Conservation (phyloP, 1,140 invertebrate genomes). For the Andricus grossulariae region DNA sequence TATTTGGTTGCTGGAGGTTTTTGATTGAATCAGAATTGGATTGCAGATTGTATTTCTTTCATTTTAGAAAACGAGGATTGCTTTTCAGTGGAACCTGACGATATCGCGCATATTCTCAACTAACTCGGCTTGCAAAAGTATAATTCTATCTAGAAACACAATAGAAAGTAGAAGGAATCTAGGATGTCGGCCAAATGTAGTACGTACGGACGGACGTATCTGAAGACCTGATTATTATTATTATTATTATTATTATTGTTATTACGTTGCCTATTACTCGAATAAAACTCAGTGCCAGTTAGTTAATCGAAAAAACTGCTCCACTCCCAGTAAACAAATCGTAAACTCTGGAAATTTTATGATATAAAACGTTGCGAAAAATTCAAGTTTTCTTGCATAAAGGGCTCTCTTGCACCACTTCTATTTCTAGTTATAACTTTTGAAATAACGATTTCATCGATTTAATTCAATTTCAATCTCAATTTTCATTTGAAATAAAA, state of each 20-base stretch:
- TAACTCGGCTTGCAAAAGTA: slow-evolving; percentile 54
- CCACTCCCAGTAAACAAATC: slow-evolving; percentile 23
- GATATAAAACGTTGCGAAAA: slow-evolving; percentile 27
- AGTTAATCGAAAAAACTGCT: slow-evolving; percentile 43
- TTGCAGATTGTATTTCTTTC: background rate
- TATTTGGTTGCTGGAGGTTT: no score
- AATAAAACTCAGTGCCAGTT: slow-evolving; percentile 52
- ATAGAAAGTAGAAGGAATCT: slow-evolving; percentile 70
- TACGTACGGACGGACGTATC: slow-evolving; percentile 36
- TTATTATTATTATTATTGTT: slow-evolving; percentile 2
- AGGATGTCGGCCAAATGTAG: slow-evolving; percentile 61
- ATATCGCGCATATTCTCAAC: slow-evolving; percentile 40
- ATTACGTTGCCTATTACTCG: slow-evolving; percentile 44
- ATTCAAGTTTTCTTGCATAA: slow-evolving; percentile 6
- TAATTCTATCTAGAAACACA: slow-evolving; percentile 67
- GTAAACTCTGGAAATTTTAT: slow-evolving; percentile 22
- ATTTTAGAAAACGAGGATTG: slow-evolving; percentile 17
- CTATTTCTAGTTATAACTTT: slow-evolving; percentile 25
- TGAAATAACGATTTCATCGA: slow-evolving; percentile 15
- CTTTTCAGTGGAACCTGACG: slow-evolving; percentile 3
- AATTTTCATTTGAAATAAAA: slow-evolving; percentile 4
- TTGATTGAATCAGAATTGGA: slow-evolving; percentile 12
- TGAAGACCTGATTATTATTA: slow-evolving; percentile 63
- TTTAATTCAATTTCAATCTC: slow-evolving; percentile 18
- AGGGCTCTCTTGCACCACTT: slow-evolving; percentile 8